A percentile compares a stretch with the other conserved stretches of the same genome.
These are phyloP conservation scores for Epirrita christyi DNA, from an alignment of 2,888 invertebrate genomes.

Conservation along the genomic window DNA sequence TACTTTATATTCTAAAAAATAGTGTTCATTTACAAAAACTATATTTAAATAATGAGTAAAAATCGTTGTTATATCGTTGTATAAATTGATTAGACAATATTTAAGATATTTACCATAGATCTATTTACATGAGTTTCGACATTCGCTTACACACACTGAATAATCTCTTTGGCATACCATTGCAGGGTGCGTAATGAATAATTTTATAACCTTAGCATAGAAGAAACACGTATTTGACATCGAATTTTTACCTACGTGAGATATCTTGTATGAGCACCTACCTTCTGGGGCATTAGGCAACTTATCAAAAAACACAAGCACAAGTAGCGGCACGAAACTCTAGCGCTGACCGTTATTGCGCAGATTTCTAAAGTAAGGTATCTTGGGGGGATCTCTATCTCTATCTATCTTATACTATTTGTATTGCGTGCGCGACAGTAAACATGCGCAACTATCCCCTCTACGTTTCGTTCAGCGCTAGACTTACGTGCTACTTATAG, in stretches of 20 bases:
- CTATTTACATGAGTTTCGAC: slow-evolving; percentile 24
- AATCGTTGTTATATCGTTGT: slow-evolving; percentile 9
- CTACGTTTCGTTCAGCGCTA: too few species aligned
- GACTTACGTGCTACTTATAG: too few species aligned
- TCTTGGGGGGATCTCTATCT: too few species aligned
- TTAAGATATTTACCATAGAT: slow-evolving; percentile 35
- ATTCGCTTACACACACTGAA: slow-evolving; percentile 60
- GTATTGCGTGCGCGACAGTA: too few species aligned
- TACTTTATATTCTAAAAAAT: not conserved
- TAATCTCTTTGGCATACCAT: slow-evolving; percentile 72
- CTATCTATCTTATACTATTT: too few species aligned
- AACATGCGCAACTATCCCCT: too few species aligned
- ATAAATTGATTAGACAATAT: slow-evolving; percentile 10
- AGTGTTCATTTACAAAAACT: slow-evolving; percentile 11
- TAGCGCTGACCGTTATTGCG: too few species aligned
- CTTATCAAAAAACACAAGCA: not conserved
- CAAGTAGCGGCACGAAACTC: too few species aligned
- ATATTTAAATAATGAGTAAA: not conserved
- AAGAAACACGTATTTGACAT: too few species aligned
- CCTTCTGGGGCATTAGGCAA: not conserved
- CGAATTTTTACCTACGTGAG: not conserved
- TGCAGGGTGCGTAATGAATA: slow-evolving; percentile 50
- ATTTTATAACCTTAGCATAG: too few species aligned
- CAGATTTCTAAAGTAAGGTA: too few species aligned
- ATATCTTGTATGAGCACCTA: too few species aligned